Conservation (phyloP, 1,140 invertebrate genomes). For the Battus philenor region DNA sequence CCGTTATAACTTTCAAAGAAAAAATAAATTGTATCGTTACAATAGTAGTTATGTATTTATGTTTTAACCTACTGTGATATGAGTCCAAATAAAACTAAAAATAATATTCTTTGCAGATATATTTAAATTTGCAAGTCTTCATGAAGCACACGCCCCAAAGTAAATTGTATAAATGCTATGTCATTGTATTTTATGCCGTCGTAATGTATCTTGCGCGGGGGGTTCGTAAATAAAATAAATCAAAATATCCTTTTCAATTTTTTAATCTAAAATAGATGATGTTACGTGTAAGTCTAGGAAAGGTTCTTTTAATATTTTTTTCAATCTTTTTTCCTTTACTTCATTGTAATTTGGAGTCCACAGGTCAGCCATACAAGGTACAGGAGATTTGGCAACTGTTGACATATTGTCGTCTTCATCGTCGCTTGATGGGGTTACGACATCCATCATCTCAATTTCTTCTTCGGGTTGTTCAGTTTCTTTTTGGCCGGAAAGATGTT, state of each 20-base stretch:
- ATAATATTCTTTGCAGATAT: no score
- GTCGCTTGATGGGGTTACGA: constrained; percentile 38
- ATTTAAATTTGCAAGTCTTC: no score
- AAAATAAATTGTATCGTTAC: no score
- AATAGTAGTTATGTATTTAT: no score
- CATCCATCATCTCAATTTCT: constrained; percentile 29
- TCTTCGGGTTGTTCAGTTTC: constrained; percentile 30
- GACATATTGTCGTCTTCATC: constrained; percentile 31
- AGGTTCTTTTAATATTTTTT: constrained; percentile 48
- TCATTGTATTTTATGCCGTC: background rate
- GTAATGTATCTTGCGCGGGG: background rate
- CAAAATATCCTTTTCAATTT: background rate
- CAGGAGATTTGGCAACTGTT: constrained; percentile 26
- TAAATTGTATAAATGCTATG: no score
- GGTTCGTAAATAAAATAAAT: background rate
- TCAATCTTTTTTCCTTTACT: constrained; percentile 55
- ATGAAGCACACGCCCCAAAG: no score
- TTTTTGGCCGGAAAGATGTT: constrained; percentile 54
- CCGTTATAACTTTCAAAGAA: no score
- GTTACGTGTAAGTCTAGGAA: constrained; percentile 44
- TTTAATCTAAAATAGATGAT: constrained; percentile 15
- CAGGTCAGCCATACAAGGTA: constrained; percentile 37
- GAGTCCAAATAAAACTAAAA: no score
- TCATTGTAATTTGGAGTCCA: constrained; percentile 56
- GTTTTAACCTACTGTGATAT: no score